Evolutionary conservation across 2,113 vertebrate species (phyloP), one percentile per base, ranked within the genome.

Genomic region (Mesembrinibis cayennensis): DNA sequence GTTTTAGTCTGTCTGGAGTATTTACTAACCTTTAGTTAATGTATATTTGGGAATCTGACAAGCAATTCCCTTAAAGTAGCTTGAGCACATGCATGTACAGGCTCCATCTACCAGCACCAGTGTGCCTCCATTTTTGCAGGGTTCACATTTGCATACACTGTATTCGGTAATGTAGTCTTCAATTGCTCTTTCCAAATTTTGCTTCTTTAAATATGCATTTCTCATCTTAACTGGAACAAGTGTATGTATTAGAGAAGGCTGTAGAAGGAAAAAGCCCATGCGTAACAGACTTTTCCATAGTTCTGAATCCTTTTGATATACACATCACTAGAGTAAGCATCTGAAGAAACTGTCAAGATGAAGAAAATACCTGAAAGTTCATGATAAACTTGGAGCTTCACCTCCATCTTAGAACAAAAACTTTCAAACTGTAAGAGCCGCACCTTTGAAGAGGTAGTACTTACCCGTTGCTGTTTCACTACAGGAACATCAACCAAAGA

Each of bases 41-140:
- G 80, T 63, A 5, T n/a, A 44, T 89, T 98, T 98, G 13, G 72
- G 66, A 66, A 89, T 98, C 95, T 99, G 98, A 91, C 99, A 99
- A 70, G 98, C 98, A 8, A 96, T 10, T 32, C 99, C 99, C 27
- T 98, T 96, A 40, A 98, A 99, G 36, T 91, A 65, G 9, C 53
- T 10, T 8, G 96, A 32, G 82, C 99, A 99, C 53, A 98, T 50
- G 23, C 99, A 99, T 3, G 96, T 21, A 26, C 99, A 99, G 9
- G 95, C 78, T 30, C 99, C 99, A 3, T 99, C 98, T 44, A 99
- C 18, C 56, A 99, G 96, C 25, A 98, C 34, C 11, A 97, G 92
- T 0, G 98, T 99, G 14, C 98, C 99, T 67, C 99, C 99, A 15
- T 99, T 99, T 27, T 97, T 97, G 73, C 99, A 99, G 0, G 98